Percentiles rank a stretch among this genome's conserved stretches.
These are phyloP conservation scores for Chrysoperla carnea DNA, from an alignment of 1,140 invertebrate species.

Conservation along the genomic window DNA sequence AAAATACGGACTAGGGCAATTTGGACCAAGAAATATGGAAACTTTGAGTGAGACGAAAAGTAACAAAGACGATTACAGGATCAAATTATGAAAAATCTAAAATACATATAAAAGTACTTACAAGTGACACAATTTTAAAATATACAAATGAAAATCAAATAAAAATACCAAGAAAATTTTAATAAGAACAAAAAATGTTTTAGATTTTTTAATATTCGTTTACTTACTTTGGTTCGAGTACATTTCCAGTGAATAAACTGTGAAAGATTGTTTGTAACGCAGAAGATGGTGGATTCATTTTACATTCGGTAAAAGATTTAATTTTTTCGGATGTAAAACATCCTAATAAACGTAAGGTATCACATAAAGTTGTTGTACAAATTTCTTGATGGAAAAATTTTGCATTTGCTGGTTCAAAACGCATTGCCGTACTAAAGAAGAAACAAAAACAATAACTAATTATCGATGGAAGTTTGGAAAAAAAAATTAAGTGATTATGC, in stretches of 20 bases:
- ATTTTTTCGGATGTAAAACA: constrained; percentile 55
- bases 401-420: constrained; percentile 97
- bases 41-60: too few species aligned
- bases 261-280: constrained; percentile 37
- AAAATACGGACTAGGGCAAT: too few species aligned
- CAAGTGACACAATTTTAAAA: too few species aligned
- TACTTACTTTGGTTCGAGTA: constrained; percentile 35
- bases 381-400: constrained; percentile 96
- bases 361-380: constrained; percentile 79
- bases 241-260: constrained; percentile 52
- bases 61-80: too few species aligned
- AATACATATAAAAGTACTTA: too few species aligned
- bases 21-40: too few species aligned
- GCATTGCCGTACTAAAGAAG: constrained; percentile 81
- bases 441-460: too few species aligned
- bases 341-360: constrained; percentile 77
- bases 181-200: background rate
- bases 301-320: constrained; percentile 20
- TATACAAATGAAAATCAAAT: too few species aligned
- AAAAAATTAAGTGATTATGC: too few species aligned
- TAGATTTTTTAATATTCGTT: constrained; percentile 4
- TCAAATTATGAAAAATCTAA: too few species aligned
- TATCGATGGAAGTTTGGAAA: too few species aligned
- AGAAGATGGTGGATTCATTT: constrained; percentile 25
- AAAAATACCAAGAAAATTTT: too few species aligned